phyloP scores from a whole-genome alignment of 2,888 invertebrate genomes.

The Leptogaster cylindrica region DNA sequence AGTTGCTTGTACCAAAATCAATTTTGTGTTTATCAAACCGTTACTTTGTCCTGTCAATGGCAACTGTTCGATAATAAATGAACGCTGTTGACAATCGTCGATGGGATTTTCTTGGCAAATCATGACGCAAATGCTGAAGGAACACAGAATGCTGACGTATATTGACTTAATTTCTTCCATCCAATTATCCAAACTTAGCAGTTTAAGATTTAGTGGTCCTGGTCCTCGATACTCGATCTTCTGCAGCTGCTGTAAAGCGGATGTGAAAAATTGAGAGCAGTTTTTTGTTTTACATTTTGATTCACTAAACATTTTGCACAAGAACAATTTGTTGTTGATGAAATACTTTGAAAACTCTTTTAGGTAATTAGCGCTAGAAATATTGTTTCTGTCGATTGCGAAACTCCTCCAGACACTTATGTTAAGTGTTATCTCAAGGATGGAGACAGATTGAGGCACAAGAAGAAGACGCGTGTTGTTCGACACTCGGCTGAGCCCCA shows the following conservation, averaged over 20 bases:
- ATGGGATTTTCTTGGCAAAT: conserved; percentile 38
- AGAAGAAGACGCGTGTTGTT: conserved; percentile 87
- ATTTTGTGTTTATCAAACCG: background rate
- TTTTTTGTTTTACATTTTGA: too few species aligned
- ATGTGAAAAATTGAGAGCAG: too few species aligned
- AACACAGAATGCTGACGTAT: background rate
- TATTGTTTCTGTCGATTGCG: conserved; percentile 72
- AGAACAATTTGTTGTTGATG: background rate
- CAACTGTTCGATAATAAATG: conserved; percentile 41
- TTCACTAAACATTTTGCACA: too few species aligned
- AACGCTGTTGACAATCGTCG: conserved; percentile 43
- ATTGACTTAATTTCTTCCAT: conserved; percentile 32
- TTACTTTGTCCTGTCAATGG: conserved; percentile 24
- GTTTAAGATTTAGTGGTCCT: too few species aligned
- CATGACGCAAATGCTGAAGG: conserved; percentile 36
- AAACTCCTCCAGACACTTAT: conserved; percentile 85
- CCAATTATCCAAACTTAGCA: conserved; percentile 44
- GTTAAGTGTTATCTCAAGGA: conserved; percentile 92
- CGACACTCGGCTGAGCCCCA: conserved; percentile 83
- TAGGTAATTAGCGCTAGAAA: conserved; percentile 73
- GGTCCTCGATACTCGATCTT: too few species aligned
- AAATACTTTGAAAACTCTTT: background rate
- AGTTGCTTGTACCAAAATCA: too few species aligned
- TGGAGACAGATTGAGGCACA: conserved; percentile 86
- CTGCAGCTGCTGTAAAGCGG: too few species aligned